Evolutionary conservation across 1,140 invertebrate species (phyloP), one percentile per base, ranked within the genome.

Genomic region (Solen grandis): DNA sequence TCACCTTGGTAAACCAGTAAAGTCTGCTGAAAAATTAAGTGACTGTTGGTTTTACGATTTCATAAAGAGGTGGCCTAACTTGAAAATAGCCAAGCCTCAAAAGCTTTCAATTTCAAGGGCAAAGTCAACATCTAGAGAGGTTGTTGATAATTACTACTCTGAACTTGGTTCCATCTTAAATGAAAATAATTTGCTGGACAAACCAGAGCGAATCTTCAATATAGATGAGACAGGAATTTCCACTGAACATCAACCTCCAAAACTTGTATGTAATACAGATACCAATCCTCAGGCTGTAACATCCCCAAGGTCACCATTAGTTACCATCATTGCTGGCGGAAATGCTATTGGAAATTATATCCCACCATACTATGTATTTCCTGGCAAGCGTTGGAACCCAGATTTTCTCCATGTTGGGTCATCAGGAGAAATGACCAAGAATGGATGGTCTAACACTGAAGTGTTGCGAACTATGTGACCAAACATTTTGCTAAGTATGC

Each of bases 401-500:
- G n/a, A 46, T 27, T 29, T 52, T 46, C 41, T 69, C 3, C 2
- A 69, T 5, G 46, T 16, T 52, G 69, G 36, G 4, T 77, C 74
- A 5, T 14, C 14, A 16, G 74, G 60, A 14, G 74, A 66, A 57
- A 68, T 77, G 74, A 33, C 74, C 16, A 52, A 76, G n/a, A 50
- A 25, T 63, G 73, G 57, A 3, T 76, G n/a, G 73, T 76, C 73
- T 27, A 76, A 62, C 25, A 25, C 16, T 8, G n/a, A n/a, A 0
- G 29, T 54, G 5, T 76, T 69, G 16, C 25, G 4, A 31, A 31
- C 5, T 55, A 93, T 35, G 85, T 93, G 84, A 76, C 2, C n/a
- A 50, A 89, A 63, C 85, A 93, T 85, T 93, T 94, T 74, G 54
- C 89, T 0, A 86, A 87, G 19, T 70, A 90, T 87, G 81, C 84